A percentile compares a stretch with the other conserved stretches of the same genome.
phyloP scores from a whole-genome alignment of 1,140 invertebrate species.

The Olivierus martensii region DNA sequence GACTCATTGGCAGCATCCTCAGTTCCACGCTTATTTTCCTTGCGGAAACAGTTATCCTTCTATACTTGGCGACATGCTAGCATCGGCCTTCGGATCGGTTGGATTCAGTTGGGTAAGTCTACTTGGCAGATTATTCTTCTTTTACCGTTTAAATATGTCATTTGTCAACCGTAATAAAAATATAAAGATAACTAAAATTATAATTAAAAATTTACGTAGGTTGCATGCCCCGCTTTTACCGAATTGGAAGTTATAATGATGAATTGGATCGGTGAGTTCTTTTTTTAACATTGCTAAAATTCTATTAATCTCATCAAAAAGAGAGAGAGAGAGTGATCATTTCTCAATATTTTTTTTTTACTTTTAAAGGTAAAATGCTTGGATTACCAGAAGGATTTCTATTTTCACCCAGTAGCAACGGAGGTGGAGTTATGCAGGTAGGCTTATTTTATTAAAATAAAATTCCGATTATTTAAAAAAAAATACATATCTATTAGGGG shows the following conservation, averaged over 20 bases:
- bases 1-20: constrained; percentile 97
- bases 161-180: neutral
- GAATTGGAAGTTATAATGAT: constrained; percentile 38
- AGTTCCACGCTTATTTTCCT: constrained; percentile 98
- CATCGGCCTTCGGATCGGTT: constrained; percentile 90
- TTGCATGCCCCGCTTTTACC: constrained; percentile 37
- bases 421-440: constrained; percentile 44
- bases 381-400: constrained; percentile 39
- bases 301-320: too few relatives aligned
- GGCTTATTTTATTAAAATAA: neutral
- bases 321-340: too few relatives aligned
- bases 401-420: constrained; percentile 30
- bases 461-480: too few relatives aligned
- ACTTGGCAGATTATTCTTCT: neutral
- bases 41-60: constrained; percentile 94
- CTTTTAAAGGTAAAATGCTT: constrained; percentile 33
- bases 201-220: constrained; percentile 7
- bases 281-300: too few relatives aligned
- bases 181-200: constrained; percentile 23
- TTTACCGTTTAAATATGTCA: neutral
- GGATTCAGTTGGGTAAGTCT: constrained; percentile 87
- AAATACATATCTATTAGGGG: too few relatives aligned
- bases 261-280: constrained; percentile 32
- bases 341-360: neutral
- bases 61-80: constrained; percentile 93